Conservation (phyloP, 2,888 invertebrate species). For the Dynastes grantii region DNA sequence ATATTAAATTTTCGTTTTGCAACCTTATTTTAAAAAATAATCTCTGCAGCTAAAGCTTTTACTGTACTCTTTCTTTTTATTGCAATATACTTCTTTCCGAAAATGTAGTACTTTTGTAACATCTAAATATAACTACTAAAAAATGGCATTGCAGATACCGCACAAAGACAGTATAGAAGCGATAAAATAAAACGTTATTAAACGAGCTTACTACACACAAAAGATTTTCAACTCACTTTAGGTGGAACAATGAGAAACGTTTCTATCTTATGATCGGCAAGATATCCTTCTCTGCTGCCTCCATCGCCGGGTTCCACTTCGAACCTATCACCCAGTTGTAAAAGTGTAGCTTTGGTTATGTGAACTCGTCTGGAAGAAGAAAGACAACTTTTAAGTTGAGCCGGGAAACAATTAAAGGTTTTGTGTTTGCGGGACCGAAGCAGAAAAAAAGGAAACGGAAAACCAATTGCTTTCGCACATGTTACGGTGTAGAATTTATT, state of each 20-base stretch:
- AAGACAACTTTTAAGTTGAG: conserved; percentile 39
- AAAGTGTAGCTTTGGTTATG: conserved; percentile 88
- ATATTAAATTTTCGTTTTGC: no score
- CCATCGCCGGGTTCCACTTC: conserved; percentile 91
- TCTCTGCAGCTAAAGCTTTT: no score
- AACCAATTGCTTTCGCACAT: conserved; percentile 16
- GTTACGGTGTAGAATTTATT: background rate
- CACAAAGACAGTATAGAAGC: no score
- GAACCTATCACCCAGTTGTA: conserved; percentile 86
- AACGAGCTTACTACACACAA: background rate
- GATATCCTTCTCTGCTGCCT: conserved; percentile 84
- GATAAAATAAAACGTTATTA: conserved; percentile 21
- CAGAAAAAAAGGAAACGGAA: conserved; percentile 26
- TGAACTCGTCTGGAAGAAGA: conserved; percentile 83
- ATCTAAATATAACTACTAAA: no score
- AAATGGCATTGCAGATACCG: no score
- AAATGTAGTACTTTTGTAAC: no score
- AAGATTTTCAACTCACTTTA: conserved; percentile 74
- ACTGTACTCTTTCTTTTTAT: no score
- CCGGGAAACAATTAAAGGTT: conserved; percentile 30
- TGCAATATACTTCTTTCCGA: no score
- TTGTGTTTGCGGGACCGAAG: background rate
- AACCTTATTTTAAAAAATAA: no score
- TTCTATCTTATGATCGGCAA: conserved; percentile 91
- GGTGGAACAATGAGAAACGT: conserved; percentile 90